Percentiles rank a stretch among this genome's conserved stretches.
phyloP scores from a whole-genome alignment of 2,113 vertebrate genomes.

The Anseranas semipalmata region DNA sequence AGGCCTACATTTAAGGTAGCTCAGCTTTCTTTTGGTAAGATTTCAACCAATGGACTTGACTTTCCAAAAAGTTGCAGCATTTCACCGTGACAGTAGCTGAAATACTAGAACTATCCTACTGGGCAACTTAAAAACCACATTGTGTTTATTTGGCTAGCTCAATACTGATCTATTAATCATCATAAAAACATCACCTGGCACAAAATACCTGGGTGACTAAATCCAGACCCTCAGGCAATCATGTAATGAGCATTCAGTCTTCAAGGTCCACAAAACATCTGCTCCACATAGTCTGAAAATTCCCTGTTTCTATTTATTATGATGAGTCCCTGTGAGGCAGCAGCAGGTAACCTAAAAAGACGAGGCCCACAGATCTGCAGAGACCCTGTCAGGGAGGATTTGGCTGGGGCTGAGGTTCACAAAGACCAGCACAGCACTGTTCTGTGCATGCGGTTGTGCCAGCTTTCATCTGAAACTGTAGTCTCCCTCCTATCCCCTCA shows the following conservation, averaged over 20 bases:
- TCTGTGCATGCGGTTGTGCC: not conserved
- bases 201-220: not conserved
- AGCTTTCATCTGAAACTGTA: not conserved
- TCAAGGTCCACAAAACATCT: slow-evolving; percentile 4
- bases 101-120: not conserved
- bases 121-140: not conserved
- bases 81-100: not conserved
- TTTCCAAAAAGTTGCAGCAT: not conserved
- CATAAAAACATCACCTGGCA: slow-evolving; percentile 5
- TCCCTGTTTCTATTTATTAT: not conserved
- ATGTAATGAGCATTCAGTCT: slow-evolving; percentile 28
- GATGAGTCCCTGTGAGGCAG: not conserved
- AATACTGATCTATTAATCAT: not conserved
- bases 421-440: accelerated
- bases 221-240: slow-evolving; percentile 25
- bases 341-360: not conserved
- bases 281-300: not conserved
- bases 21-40: not conserved
- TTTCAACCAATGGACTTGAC: not conserved
- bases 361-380: not conserved
- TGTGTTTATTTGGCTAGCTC: not conserved
- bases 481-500: not conserved
- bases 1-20: not conserved
- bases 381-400: not conserved
- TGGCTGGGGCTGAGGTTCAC: accelerated